phyloP scores from a whole-genome alignment of 2,113 vertebrate genomes.

The Trichomycterus rosablanca region DNA sequence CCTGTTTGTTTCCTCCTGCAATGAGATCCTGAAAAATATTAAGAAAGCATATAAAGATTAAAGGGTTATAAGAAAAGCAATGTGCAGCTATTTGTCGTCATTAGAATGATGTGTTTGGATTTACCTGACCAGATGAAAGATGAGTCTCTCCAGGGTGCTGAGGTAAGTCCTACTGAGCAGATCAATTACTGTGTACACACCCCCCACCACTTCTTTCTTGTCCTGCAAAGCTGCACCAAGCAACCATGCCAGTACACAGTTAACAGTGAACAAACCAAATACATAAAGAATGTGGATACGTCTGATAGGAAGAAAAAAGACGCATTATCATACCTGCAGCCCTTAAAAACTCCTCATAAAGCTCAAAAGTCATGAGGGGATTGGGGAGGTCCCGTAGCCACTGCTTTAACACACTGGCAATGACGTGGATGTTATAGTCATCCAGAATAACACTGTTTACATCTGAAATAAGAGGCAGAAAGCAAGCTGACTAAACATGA shows the following conservation, averaged over 20 bases:
- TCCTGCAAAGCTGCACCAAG: conserved; percentile 79
- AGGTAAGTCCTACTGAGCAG: conserved; percentile 92
- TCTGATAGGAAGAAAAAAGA: neutral
- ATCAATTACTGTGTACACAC: conserved; percentile 90
- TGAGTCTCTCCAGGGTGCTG: conserved; percentile 88
- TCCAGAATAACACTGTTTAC: conserved; percentile 85
- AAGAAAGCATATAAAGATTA: neutral
- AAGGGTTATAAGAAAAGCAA: neutral
- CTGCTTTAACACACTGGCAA: conserved; percentile 95
- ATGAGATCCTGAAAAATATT: conserved; percentile 74
- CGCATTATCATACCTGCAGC: conserved; percentile 78
- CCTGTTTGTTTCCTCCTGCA: conserved; percentile 94
- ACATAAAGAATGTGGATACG: neutral
- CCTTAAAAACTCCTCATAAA: conserved; percentile 93
- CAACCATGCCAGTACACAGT: neutral
- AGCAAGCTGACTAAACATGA: neutral
- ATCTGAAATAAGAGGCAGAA: conserved; percentile 66
- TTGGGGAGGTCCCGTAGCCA: conserved; percentile 96
- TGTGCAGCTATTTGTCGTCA: no score
- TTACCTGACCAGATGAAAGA: conserved; percentile 96
- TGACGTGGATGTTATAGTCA: conserved; percentile 97
- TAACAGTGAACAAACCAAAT: neutral
- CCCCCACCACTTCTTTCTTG: conserved; percentile 82
- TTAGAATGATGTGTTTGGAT: neutral
- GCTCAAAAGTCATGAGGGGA: conserved; percentile 96